Evolutionary conservation across 2,888 invertebrate species (phyloP).

Genomic region (Zhuqinia jingwanae): DNA sequence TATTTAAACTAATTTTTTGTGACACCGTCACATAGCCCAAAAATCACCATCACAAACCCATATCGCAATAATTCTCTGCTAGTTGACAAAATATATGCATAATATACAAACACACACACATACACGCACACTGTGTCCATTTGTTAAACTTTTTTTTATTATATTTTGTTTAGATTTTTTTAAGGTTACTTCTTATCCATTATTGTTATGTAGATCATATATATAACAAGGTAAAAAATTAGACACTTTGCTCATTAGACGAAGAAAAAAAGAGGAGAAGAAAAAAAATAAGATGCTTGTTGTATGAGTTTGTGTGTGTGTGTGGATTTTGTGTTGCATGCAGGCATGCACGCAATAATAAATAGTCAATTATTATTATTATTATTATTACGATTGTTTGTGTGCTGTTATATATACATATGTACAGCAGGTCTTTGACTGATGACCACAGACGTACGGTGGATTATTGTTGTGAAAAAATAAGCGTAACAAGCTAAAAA

Average conservation of each 20-base stretch:
- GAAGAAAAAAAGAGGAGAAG: not conserved
- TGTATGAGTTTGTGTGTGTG: too few species aligned
- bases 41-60: not conserved
- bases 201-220: constrained; percentile 54
- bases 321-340: not conserved
- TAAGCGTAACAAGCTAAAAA: constrained; percentile 46
- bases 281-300: not conserved
- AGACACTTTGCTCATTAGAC: not conserved
- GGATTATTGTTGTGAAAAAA: constrained; percentile 37
- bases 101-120: too few species aligned
- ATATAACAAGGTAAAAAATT: not conserved
- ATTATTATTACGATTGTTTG: constrained; percentile 25
- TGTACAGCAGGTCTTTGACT: constrained; percentile 55
- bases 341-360: constrained; percentile 5
- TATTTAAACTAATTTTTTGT: constrained; percentile 41
- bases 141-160: not conserved
- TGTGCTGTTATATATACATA: too few species aligned
- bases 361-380: constrained; percentile 22
- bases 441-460: constrained; percentile 45
- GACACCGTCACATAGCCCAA: not conserved
- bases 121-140: not conserved
- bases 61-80: too few species aligned
- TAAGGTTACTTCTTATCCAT: constrained; percentile 44
- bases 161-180: too few species aligned
- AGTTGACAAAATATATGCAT: too few species aligned